Base-by-base conservation (phyloP, 1,140 invertebrate genomes). In the Solenopsis fugax region DNA sequence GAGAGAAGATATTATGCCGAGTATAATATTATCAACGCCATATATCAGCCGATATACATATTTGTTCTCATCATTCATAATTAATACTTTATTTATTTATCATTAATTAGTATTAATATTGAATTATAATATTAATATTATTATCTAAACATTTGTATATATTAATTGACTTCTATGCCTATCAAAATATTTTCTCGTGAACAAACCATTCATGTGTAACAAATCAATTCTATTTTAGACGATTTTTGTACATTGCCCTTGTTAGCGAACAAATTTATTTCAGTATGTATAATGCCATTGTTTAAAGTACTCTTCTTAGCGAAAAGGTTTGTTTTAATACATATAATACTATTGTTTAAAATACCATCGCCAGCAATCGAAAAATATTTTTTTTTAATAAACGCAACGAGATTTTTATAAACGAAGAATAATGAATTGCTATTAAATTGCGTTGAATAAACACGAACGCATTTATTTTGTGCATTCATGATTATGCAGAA, bases 101-200 rank as follows among this genome's bases (percentile, higher is more conserved):
- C 10, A 29, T 50, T 69, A 69, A 69, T 69, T 50, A 16, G 41
- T 24, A 45, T 67, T 67, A 67, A 67, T 45, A 65, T 67, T 67
- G 41, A 6, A 45, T 45, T 67, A 21, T 45, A 48, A 50, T 24
- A 69, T 48, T 24, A 48, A 48, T 50, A 69, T 69, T 69, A 50
- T 21, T 50, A 48, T 50, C 13, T 48, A 50, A 69, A 24, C n/a
- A 18, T 69, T 67, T 10, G 37, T 45, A 9, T 21, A 37, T 45
- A 45, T 41, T 62, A 65, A 69, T 48, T 50, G 24, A 6, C 0
- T 50, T 69, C 13, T 7, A 9, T 18, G 3, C 4, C 5, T 69
- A 69, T 69, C 18, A 24, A 69, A 67, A 69, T 69, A 18, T 0
- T 65, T 45, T 7, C 34, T 67, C 4, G 37, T 67, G 4, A 69